Evolutionary conservation across 2,888 invertebrate genomes (phyloP).

Genomic region (Megamerina dolium): DNA sequence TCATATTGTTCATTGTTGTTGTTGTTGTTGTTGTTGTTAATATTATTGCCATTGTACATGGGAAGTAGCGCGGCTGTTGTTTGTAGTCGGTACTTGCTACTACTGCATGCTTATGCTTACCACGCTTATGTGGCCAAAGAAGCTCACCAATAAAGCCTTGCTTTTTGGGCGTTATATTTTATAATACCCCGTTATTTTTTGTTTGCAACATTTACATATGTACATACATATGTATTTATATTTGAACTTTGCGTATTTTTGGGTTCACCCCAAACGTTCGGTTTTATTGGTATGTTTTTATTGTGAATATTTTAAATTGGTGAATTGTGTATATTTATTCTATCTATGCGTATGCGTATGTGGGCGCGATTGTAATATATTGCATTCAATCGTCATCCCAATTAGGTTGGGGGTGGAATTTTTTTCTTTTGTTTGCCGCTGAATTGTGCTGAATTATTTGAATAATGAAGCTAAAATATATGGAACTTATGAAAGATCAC

Average conservation of each 20-base stretch:
- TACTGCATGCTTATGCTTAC: background rate
- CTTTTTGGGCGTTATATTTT: too few relatives aligned
- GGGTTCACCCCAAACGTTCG: slow-evolving; percentile 14
- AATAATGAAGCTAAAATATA: slow-evolving; percentile 2
- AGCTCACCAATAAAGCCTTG: slow-evolving; percentile 12
- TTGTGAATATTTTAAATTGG: background rate
- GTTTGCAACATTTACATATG: too few relatives aligned
- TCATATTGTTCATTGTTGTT: too few relatives aligned
- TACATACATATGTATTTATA: too few relatives aligned
- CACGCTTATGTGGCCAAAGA: slow-evolving; percentile 10
- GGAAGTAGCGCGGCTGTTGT: slow-evolving; percentile 30
- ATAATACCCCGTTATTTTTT: slow-evolving; percentile 1
- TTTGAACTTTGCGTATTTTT: slow-evolving; percentile 7
- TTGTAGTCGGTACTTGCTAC: background rate
- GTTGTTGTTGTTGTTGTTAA: background rate
- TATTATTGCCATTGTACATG: slow-evolving; percentile 21
- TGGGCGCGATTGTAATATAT: too few relatives aligned
- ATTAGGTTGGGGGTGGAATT: background rate
- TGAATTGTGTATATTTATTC: too few relatives aligned
- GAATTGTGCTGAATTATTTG: background rate
- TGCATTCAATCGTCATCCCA: too few relatives aligned
- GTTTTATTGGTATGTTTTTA: slow-evolving; percentile 9
- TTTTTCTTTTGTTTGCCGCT: background rate
- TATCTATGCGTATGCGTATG: too few relatives aligned
- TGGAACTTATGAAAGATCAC: too few relatives aligned